phyloP scores from a whole-genome alignment of 2,888 invertebrate genomes.

The Andrena chrysosceles region DNA sequence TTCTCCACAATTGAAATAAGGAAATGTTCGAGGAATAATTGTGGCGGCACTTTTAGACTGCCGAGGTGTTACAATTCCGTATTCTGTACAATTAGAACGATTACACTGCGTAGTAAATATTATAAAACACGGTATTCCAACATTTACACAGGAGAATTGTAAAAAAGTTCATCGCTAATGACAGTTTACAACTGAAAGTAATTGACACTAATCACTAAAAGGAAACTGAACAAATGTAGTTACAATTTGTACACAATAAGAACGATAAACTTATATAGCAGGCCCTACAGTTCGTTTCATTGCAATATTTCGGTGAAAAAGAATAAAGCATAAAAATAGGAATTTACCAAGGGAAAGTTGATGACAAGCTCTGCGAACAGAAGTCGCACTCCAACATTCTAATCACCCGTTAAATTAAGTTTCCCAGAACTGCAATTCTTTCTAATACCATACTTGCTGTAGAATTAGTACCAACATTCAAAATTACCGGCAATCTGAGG shows the following conservation, averaged over 20 bases:
- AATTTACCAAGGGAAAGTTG: not conserved
- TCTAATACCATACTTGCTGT: slow-evolving; percentile 2
- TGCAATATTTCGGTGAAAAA: not conserved
- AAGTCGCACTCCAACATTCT: slow-evolving; percentile 34
- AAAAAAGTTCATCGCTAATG: not conserved
- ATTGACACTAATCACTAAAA: slow-evolving; percentile 12
- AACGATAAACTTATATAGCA: slow-evolving; percentile 4
- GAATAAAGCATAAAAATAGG: not conserved
- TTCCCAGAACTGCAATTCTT: not conserved
- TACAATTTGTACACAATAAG: slow-evolving; percentile 40
- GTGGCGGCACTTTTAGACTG: not conserved
- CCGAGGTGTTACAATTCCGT: slow-evolving; percentile 16
- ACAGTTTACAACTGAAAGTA: slow-evolving; percentile 24
- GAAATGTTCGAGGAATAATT: slow-evolving; percentile 1
- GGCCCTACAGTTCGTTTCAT: slow-evolving; percentile 6
- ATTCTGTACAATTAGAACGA: slow-evolving; percentile 36
- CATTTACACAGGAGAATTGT: slow-evolving; percentile 25
- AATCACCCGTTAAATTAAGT: not conserved
- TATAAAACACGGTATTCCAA: slow-evolving; percentile 38
- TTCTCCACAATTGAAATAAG: slow-evolving; percentile 38
- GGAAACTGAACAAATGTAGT: slow-evolving; percentile 11
- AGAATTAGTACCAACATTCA: not conserved
- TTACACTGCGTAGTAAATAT: slow-evolving; percentile 22
- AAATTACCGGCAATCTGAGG: slow-evolving; percentile 23
- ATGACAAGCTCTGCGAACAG: not conserved